A percentile compares a stretch with the other conserved stretches of the same genome.
These are phyloP conservation scores for Carassius gibelio DNA, from an alignment of 2,113 vertebrate genomes.

Conservation along the genomic window DNA sequence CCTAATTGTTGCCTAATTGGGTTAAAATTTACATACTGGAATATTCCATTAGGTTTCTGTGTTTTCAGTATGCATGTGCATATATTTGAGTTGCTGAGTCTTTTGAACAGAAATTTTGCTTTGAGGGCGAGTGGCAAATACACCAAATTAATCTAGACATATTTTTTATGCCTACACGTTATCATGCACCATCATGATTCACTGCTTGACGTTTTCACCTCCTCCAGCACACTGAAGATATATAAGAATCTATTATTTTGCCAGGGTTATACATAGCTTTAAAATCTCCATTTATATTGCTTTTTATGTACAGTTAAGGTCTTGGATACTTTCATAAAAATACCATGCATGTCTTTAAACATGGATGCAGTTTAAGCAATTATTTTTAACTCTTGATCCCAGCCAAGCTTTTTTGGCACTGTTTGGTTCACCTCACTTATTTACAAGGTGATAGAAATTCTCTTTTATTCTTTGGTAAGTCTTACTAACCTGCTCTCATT, in stretches of 20 bases:
- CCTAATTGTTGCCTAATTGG: slow-evolving; percentile 6
- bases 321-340: background rate
- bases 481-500: slow-evolving; percentile 11
- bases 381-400: slow-evolving; percentile 8
- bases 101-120: background rate
- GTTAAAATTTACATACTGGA: slow-evolving; percentile 13
- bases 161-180: slow-evolving; percentile 26
- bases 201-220: slow-evolving; percentile 40
- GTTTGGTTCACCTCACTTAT: background rate
- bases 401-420: background rate
- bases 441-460: slow-evolving; percentile 30
- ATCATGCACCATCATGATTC: slow-evolving; percentile 20
- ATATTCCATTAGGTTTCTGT: background rate
- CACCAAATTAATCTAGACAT: background rate
- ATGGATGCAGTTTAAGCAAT: background rate
- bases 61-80: background rate
- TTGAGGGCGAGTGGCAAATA: slow-evolving; percentile 10
- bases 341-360: background rate
- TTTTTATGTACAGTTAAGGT: background rate
- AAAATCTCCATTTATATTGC: background rate
- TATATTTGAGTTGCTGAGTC: no score
- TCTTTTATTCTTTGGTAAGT: slow-evolving; percentile 36
- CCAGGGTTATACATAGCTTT: background rate
- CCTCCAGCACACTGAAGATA: background rate
- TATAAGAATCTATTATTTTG: slow-evolving; percentile 16